Conservation (phyloP, 2,113 vertebrate genomes). For the Larimichthys crocea region DNA sequence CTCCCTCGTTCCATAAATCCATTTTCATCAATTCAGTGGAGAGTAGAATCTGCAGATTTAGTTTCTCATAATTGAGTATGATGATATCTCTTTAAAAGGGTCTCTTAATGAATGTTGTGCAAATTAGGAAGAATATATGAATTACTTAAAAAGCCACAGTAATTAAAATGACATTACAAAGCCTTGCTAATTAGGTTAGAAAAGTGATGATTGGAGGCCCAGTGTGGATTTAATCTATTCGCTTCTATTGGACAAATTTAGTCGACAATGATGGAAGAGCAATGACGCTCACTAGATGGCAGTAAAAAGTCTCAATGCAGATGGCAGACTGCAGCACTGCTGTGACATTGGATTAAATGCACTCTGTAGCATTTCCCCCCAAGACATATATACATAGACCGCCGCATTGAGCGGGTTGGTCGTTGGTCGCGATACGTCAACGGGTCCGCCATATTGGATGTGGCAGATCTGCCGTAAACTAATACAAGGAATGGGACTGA, state of each 20-base stretch:
- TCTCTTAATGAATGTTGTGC: background rate
- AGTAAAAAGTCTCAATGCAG: conserved; percentile 24
- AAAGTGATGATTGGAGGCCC: background rate
- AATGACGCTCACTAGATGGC: conserved; percentile 66
- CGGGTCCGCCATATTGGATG: too few relatives aligned
- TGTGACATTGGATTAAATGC: background rate
- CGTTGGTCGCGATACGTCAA: too few relatives aligned
- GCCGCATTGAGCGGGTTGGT: too few relatives aligned
- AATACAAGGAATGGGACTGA: too few relatives aligned
- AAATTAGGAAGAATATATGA: background rate
- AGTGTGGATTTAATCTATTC: background rate
- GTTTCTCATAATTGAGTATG: background rate
- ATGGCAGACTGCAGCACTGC: too few relatives aligned
- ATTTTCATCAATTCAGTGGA: background rate
- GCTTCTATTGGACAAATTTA: background rate
- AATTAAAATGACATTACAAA: background rate
- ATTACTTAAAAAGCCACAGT: background rate
- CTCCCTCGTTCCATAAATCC: background rate
- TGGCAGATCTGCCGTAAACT: too few relatives aligned
- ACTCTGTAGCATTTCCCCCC: background rate
- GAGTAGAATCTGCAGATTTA: background rate
- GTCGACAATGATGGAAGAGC: background rate
- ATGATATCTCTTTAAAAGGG: background rate
- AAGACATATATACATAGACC: too few relatives aligned
- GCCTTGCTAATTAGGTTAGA: background rate